A percentile compares a stretch with the other conserved stretches of the same genome.
These are phyloP conservation scores for Sinocyclocheilus anophthalmus DNA, from an alignment of 2,113 vertebrate species.

Conservation along the genomic window DNA sequence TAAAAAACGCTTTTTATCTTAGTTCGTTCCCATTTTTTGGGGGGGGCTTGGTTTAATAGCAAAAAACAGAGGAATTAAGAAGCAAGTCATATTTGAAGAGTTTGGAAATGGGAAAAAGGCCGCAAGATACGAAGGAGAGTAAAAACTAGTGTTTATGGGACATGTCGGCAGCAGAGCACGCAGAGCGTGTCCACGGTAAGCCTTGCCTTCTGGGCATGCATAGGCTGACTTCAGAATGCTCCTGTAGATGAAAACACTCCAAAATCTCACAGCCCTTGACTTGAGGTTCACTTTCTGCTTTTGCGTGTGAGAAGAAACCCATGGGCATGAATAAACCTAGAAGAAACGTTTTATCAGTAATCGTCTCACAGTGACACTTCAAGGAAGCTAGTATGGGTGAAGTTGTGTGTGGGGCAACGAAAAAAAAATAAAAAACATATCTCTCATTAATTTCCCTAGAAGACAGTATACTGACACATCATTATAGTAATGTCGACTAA, in stretches of 20 bases:
- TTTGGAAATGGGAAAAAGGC: constrained; percentile 6
- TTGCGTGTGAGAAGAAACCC: constrained; percentile 21
- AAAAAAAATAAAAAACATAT: background rate
- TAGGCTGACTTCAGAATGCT: constrained; percentile 75
- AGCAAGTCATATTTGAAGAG: background rate
- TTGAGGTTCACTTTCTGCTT: background rate
- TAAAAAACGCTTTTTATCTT: background rate
- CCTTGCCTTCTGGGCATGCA: constrained; percentile 84
- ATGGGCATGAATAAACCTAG: background rate
- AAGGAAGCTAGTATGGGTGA: background rate
- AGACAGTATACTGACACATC: background rate
- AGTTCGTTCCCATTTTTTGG: too few species aligned
- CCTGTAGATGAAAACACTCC: constrained; percentile 38
- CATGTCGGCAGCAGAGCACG: constrained; percentile 66
- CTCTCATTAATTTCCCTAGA: background rate
- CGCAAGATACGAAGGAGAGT: background rate
- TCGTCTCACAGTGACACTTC: background rate
- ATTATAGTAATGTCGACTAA: background rate
- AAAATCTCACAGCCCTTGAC: constrained; percentile 19
- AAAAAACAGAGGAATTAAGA: constrained; percentile 33
- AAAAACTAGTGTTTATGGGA: constrained; percentile 36
- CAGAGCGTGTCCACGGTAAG: constrained; percentile 82
- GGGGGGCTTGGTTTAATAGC: too few species aligned
- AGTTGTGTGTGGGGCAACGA: background rate
- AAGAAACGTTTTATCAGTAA: background rate